phyloP scores from a whole-genome alignment of 2,888 invertebrate genomes.

The Parnassius mnemosyne region DNA sequence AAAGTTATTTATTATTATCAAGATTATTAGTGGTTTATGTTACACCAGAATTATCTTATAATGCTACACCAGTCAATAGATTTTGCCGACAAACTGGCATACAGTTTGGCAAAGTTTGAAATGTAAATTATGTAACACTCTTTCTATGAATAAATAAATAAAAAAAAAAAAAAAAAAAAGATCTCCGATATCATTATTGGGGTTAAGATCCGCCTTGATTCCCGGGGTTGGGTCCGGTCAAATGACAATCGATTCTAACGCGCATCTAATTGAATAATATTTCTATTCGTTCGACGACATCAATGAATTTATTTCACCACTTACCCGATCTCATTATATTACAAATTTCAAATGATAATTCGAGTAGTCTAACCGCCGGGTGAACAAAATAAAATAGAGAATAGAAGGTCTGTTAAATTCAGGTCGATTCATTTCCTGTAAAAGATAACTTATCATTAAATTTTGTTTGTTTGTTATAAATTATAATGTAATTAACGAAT shows the following conservation, averaged over 20 bases:
- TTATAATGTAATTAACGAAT: slow-evolving; percentile 33
- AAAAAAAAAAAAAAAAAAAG: too few species aligned
- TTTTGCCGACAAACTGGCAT: too few species aligned
- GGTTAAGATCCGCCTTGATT: slow-evolving; percentile 61
- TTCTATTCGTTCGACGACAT: slow-evolving; percentile 48
- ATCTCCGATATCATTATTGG: slow-evolving; percentile 54
- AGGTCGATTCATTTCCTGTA: slow-evolving; percentile 50
- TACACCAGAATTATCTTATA: too few species aligned
- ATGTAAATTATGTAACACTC: too few species aligned
- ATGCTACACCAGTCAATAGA: too few species aligned
- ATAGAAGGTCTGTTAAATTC: slow-evolving; percentile 37
- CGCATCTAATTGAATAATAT: slow-evolving; percentile 65
- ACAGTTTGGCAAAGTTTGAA: too few species aligned
- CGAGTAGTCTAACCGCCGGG: background rate
- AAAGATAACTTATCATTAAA: slow-evolving; percentile 45
- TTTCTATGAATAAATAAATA: too few species aligned
- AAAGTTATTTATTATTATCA: too few species aligned
- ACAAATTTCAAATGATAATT: slow-evolving; percentile 3
- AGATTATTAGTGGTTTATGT: too few species aligned
- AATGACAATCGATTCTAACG: slow-evolving; percentile 59
- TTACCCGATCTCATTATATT: background rate
- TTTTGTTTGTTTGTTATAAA: slow-evolving; percentile 39
- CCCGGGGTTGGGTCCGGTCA: slow-evolving; percentile 56
- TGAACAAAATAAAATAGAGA: background rate
- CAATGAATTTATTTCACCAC: slow-evolving; percentile 44